Evolutionary conservation across 2,888 invertebrate species (phyloP).

Genomic region (Phengaris arion): DNA sequence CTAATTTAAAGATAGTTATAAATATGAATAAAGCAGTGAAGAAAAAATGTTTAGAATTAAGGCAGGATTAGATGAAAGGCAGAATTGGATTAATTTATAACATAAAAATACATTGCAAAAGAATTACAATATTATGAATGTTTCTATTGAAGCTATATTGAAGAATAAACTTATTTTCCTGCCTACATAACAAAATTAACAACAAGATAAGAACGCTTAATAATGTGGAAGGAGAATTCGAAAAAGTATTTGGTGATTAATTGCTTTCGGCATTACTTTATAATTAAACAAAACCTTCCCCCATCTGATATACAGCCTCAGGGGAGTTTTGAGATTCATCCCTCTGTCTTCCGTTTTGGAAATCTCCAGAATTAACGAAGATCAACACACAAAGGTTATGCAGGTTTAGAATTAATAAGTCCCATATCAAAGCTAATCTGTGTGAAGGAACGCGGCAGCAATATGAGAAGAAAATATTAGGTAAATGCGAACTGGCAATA

Average conservation of each 20-base stretch:
- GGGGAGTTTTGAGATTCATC: slow-evolving; percentile 31
- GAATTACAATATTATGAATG: not conserved
- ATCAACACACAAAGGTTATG: slow-evolving; percentile 63
- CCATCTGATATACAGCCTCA: slow-evolving; percentile 56
- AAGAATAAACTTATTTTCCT: not conserved
- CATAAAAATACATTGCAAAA: too few relatives aligned
- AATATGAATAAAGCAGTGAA: too few relatives aligned
- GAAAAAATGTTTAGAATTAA: not conserved
- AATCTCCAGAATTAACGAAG: slow-evolving; percentile 66
- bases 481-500: not conserved
- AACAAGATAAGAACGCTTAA: not conserved
- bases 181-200: slow-evolving; percentile 3
- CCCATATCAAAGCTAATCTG: slow-evolving; percentile 3
- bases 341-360: slow-evolving; percentile 17
- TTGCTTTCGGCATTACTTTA: slow-evolving; percentile 75
- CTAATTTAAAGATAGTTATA: not conserved
- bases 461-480: not conserved
- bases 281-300: slow-evolving; percentile 76
- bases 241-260: slow-evolving; percentile 59
- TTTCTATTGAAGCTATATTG: not conserved
- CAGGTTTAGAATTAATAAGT: slow-evolving; percentile 30
- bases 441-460: not conserved
- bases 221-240: slow-evolving; percentile 5
- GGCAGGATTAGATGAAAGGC: not conserved
- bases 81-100: too few relatives aligned